Conservation (phyloP, 2,797 vertebrate species). For the Spondyliosoma cantharus region DNA sequence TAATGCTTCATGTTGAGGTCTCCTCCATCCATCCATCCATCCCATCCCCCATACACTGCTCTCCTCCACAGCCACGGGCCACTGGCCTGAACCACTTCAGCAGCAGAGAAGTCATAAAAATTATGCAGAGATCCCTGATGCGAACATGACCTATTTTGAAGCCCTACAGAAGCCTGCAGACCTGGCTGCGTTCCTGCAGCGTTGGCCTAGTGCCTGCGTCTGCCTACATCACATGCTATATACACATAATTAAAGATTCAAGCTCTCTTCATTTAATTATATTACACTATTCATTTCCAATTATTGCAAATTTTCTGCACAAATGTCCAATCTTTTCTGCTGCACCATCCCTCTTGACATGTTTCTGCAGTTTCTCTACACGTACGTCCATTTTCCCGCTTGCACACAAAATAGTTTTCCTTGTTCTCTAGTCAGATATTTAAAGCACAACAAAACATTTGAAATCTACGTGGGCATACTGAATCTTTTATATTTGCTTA, state of each 20-base stretch:
- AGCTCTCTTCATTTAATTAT: not conserved
- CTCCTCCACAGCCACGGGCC: conserved; percentile 65
- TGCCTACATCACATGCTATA: conserved; percentile 28
- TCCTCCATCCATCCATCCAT: conserved; percentile 36
- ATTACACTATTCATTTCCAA: not conserved
- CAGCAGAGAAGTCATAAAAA: conserved; percentile 79
- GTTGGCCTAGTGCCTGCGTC: conserved; percentile 32
- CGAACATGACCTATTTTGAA: conserved; percentile 82
- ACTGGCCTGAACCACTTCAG: conserved; percentile 77
- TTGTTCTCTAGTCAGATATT: not conserved
- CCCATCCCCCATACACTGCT: conserved; percentile 41
- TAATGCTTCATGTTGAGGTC: conserved; percentile 15
- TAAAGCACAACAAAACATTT: not conserved
- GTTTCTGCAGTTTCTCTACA: not conserved
- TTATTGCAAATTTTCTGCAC: not conserved
- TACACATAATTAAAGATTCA: conserved; percentile 6
- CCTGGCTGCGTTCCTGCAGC: conserved; percentile 56
- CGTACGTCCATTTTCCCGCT: not conserved
- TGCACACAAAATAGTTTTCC: not conserved
- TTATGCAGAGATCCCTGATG: conserved; percentile 75
- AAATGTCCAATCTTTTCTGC: not conserved
- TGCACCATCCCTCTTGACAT: conserved; percentile 1
- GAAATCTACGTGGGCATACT: not conserved
- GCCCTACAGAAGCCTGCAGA: conserved; percentile 72
- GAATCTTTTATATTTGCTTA: not conserved